phyloP scores from a whole-genome alignment of 2,888 invertebrate genomes.

The Tanytarsus gracilentus region DNA sequence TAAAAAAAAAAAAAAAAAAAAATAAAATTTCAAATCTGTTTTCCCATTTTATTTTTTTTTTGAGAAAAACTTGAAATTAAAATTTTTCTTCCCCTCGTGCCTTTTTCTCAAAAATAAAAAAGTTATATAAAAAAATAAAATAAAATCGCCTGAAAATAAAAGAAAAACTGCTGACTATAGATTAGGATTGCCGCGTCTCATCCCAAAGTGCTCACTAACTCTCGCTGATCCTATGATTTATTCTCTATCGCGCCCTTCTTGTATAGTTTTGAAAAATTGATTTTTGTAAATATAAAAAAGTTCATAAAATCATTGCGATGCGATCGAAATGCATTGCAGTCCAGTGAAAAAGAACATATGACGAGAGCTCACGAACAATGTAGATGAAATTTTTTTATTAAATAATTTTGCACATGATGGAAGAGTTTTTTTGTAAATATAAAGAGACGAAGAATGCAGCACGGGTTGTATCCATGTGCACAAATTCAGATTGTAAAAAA shows the following conservation, averaged over 20 bases:
- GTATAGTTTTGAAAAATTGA: no score
- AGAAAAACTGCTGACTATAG: no score
- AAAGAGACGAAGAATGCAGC: neutral
- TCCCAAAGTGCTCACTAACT: no score
- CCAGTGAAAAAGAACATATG: no score
- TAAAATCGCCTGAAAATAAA: conserved; percentile 1
- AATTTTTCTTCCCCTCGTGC: conserved; percentile 22
- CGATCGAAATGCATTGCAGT: neutral
- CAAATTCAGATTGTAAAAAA: neutral
- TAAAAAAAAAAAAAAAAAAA: neutral
- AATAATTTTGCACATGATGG: neutral
- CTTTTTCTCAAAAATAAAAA: conserved; percentile 16
- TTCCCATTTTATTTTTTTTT: no score
- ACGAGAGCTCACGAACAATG: neutral
- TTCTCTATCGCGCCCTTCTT: no score
- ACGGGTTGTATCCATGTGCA: neutral
- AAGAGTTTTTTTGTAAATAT: neutral
- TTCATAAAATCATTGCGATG: neutral
- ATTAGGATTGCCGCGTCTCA: no score
- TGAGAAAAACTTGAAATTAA: neutral
- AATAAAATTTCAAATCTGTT: no score
- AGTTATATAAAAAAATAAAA: conserved; percentile 4
- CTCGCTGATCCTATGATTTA: no score
- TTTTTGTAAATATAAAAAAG: conserved; percentile 2
- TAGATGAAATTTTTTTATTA: neutral